phyloP scores from a whole-genome alignment of 1,140 invertebrate species.

The Procambarus clarkii region DNA sequence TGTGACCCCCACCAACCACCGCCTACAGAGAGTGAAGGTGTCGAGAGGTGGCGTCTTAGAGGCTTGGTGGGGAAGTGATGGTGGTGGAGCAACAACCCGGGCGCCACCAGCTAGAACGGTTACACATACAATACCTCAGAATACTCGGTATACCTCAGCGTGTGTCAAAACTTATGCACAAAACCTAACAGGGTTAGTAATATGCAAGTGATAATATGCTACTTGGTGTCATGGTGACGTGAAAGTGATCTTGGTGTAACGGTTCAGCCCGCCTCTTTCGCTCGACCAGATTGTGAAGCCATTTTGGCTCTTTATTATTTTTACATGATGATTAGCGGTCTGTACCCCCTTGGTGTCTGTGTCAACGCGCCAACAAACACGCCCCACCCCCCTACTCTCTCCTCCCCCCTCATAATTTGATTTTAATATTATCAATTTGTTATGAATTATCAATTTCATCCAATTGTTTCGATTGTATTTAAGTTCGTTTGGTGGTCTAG shows the following conservation, averaged over 20 bases:
- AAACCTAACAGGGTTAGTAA: slow-evolving; percentile 67
- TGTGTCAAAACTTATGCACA: slow-evolving; percentile 70
- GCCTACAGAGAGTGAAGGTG: slow-evolving; percentile 37
- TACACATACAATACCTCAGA: slow-evolving; percentile 59
- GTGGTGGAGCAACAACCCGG: slow-evolving; percentile 40
- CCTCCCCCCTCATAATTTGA: slow-evolving; percentile 17
- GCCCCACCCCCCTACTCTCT: neutral
- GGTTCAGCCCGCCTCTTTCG: slow-evolving; percentile 36
- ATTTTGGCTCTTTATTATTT: slow-evolving; percentile 61
- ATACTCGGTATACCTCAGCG: slow-evolving; percentile 67
- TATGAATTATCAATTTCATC: neutral
- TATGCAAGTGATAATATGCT: slow-evolving; percentile 68
- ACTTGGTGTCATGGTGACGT: slow-evolving; percentile 55
- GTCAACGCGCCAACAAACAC: slow-evolving; percentile 40
- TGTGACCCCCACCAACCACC: slow-evolving; percentile 40
- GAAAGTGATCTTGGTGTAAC: slow-evolving; percentile 32
- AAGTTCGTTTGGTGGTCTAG: neutral
- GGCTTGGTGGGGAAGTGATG: slow-evolving; percentile 13
- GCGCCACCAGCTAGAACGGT: slow-evolving; percentile 22
- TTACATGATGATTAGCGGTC: slow-evolving; percentile 63
- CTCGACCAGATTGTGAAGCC: slow-evolving; percentile 50
- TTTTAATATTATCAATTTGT: slow-evolving; percentile 7
- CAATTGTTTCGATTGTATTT: neutral
- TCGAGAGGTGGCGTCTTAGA: slow-evolving; percentile 18
- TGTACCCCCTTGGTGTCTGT: slow-evolving; percentile 24